Conservation (phyloP, 1,140 invertebrate genomes). For the Drosophila suzukii region DNA sequence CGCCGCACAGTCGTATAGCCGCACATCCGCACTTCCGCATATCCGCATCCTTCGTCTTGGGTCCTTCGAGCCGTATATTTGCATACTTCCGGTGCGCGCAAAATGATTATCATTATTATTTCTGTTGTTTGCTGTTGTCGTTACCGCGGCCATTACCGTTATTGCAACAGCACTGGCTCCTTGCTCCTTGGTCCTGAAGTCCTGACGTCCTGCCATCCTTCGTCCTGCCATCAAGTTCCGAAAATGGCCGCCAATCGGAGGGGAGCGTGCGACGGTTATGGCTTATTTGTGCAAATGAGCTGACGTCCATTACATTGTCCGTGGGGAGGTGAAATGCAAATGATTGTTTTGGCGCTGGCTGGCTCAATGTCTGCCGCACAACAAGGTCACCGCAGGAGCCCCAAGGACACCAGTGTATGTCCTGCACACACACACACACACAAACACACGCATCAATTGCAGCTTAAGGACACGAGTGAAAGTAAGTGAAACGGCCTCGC, state of each 20-base stretch:
- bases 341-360: slow-evolving; percentile 59
- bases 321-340: slow-evolving; percentile 67
- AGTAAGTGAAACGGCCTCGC: slow-evolving; percentile 45
- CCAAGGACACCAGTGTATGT: slow-evolving; percentile 33
- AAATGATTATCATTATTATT: slow-evolving; percentile 83
- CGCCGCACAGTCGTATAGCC: slow-evolving; percentile 17
- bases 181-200: slow-evolving; percentile 2
- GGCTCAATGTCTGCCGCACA: slow-evolving; percentile 42
- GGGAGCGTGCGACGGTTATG: slow-evolving; percentile 65
- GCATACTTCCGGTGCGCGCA: slow-evolving; percentile 78
- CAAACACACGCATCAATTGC: slow-evolving; percentile 43
- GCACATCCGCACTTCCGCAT: slow-evolving; percentile 34
- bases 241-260: slow-evolving; percentile 55
- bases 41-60: slow-evolving; percentile 41
- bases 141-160: slow-evolving; percentile 78
- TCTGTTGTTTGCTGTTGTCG: slow-evolving; percentile 78
- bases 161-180: slow-evolving; percentile 60
- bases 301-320: slow-evolving; percentile 74
- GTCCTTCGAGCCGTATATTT: slow-evolving; percentile 70
- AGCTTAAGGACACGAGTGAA: slow-evolving; percentile 43
- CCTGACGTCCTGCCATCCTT: slow-evolving; percentile 6
- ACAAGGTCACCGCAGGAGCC: slow-evolving; percentile 54
- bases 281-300: slow-evolving; percentile 81
- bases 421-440: background rate
- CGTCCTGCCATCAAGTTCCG: slow-evolving; percentile 2